Evolutionary conservation across 2,797 vertebrate genomes (phyloP).

Genomic region (Malacoraja senta): DNA sequence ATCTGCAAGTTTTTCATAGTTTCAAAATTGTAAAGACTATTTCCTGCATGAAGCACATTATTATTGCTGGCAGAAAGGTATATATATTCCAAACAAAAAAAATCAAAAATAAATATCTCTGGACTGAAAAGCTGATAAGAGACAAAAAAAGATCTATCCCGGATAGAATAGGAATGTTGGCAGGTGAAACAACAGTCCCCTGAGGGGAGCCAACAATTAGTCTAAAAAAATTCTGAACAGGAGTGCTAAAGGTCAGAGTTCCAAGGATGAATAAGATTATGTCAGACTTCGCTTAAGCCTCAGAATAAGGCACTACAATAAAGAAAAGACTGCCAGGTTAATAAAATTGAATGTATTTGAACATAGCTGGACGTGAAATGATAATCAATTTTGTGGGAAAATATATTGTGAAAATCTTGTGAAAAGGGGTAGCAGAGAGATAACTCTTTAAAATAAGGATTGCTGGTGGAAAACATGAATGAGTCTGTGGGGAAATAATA

Average conservation of each 20-base stretch:
- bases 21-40: background rate
- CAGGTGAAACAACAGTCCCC: background rate
- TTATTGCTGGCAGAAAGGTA: background rate
- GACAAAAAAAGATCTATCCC: background rate
- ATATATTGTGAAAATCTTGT: background rate
- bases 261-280: background rate
- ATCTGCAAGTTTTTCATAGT: background rate
- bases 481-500: background rate
- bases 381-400: background rate
- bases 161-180: background rate
- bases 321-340: background rate
- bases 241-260: background rate
- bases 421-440: background rate
- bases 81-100: background rate
- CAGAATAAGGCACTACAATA: background rate
- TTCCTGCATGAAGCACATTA: background rate
- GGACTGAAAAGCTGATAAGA: background rate
- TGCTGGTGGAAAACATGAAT: background rate
- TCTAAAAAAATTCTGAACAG: background rate
- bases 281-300: background rate
- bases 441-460: background rate
- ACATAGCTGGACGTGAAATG: background rate
- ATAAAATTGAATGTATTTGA: background rate
- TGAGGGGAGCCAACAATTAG: background rate
- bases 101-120: background rate